A percentile compares a stretch with the other conserved stretches of the same genome.
These are phyloP conservation scores for Lithophane ornitopus DNA, from an alignment of 2,888 invertebrate species.

Conservation along the genomic window DNA sequence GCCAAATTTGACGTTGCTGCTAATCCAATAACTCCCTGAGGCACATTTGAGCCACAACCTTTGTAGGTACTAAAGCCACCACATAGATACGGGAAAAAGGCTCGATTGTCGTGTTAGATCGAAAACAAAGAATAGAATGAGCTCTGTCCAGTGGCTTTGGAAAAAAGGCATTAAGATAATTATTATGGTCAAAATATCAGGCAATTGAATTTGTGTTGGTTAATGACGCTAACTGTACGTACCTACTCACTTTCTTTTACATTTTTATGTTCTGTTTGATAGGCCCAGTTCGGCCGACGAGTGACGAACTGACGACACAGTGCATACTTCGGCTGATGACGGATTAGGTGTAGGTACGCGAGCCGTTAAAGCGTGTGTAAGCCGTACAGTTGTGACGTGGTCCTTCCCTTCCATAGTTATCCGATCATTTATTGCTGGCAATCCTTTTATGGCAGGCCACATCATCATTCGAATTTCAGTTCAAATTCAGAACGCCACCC, in stretches of 20 bases:
- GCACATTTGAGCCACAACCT: conserved; percentile 50
- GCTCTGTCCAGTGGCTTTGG: neutral
- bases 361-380: neutral
- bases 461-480: too few relatives aligned
- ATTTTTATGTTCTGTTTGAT: neutral
- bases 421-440: too few relatives aligned
- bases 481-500: too few relatives aligned
- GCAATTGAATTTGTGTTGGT: neutral
- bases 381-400: too few relatives aligned
- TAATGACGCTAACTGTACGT: neutral
- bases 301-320: neutral
- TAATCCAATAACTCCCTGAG: conserved; percentile 61
- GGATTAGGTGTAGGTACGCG: neutral
- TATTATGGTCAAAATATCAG: neutral
- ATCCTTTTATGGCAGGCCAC: too few relatives aligned
- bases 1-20: conserved; percentile 61
- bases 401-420: too few relatives aligned
- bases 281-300: neutral
- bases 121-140: neutral
- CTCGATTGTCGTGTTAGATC: neutral
- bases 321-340: neutral
- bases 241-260: neutral
- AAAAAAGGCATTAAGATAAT: too few relatives aligned
- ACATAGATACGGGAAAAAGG: neutral
- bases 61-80: conserved; percentile 39